Percentiles rank a stretch among this genome's conserved stretches.
phyloP scores from a whole-genome alignment of 2,888 invertebrate genomes.

The Caenorhabditis sp. region DNA sequence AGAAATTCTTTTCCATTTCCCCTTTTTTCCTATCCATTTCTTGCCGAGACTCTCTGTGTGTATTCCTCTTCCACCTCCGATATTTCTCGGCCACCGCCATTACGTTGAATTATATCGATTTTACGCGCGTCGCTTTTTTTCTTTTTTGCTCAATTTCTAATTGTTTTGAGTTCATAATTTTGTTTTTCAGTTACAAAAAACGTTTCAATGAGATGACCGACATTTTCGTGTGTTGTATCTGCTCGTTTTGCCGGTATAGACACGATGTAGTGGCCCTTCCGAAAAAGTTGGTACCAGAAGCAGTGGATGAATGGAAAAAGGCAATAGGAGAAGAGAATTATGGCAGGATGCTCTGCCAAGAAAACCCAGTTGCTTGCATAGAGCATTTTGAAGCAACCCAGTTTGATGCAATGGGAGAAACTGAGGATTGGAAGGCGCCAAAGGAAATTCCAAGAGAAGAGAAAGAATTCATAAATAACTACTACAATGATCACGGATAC shows the following conservation, averaged over 20 bases:
- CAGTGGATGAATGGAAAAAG: background rate
- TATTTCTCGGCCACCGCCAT: no score
- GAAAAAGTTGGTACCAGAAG: background rate
- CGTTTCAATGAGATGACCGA: background rate
- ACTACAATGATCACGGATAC: constrained; percentile 3
- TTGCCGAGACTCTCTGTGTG: no score
- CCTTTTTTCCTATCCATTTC: no score
- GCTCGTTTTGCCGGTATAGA: background rate
- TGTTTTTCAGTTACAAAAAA: background rate
- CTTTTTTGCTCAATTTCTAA: no score
- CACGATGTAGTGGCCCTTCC: background rate
- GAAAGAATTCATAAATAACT: background rate
- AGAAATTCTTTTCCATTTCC: no score
- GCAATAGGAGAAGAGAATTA: background rate
- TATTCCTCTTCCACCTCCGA: no score
- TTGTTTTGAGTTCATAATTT: no score
- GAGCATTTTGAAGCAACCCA: background rate
- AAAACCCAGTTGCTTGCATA: background rate
- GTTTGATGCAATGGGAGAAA: background rate
- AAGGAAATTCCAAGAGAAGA: background rate
- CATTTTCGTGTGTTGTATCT: background rate
- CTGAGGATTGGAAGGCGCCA: background rate
- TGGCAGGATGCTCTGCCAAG: background rate
- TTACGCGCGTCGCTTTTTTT: no score
- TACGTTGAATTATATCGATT: no score